Conservation (phyloP, 2,888 invertebrate species). For the Mallateleia sp. region DNA sequence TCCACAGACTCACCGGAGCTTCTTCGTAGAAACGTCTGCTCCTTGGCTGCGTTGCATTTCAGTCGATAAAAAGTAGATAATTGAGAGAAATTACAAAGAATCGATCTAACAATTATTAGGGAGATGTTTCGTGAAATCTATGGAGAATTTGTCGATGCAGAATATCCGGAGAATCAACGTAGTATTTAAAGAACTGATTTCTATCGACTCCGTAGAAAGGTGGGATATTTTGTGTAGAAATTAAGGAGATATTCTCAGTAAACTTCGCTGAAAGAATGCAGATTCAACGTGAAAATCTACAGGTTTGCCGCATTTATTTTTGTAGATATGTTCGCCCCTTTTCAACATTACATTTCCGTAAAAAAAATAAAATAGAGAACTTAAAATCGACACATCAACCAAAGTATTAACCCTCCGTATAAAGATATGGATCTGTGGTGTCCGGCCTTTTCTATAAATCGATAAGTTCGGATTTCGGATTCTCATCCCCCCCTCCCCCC, state of each 20-base stretch:
- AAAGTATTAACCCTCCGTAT: no score
- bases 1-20: conserved; percentile 12
- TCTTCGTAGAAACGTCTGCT: conserved; percentile 18
- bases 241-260: background rate
- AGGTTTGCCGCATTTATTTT: background rate
- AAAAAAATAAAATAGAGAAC: background rate
- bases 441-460: no score
- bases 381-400: no score
- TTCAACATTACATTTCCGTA: background rate
- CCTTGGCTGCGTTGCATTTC: conserved; percentile 21
- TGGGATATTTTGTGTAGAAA: background rate
- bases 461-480: no score
- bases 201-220: background rate
- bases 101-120: conserved; percentile 7
- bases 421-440: no score
- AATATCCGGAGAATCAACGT: conserved; percentile 3
- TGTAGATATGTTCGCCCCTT: background rate
- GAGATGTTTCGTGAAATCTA: background rate
- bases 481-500: no score
- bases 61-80: conserved; percentile 15
- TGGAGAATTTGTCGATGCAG: background rate
- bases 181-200: conserved; percentile 4
- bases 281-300: background rate
- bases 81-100: background rate
- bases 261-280: background rate